These are phyloP conservation scores for Pasiphila rectangulata DNA, from an alignment of 2,888 invertebrate species.

Conservation along the genomic window DNA sequence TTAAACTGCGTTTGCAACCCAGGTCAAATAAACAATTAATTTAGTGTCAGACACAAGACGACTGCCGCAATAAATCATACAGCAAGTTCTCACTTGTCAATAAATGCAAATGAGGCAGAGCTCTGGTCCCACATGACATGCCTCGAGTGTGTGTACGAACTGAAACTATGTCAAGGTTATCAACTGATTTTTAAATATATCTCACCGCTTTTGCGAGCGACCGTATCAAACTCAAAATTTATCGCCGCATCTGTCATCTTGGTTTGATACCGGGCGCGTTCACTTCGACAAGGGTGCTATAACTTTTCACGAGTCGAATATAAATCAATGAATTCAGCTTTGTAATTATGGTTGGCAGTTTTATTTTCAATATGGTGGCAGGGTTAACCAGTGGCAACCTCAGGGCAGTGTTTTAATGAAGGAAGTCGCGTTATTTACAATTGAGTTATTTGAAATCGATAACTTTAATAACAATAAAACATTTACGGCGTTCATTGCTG, in stretches of 20 bases:
- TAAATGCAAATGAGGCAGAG: conserved; percentile 31
- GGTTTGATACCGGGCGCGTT: not conserved
- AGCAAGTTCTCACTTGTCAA: conserved; percentile 20
- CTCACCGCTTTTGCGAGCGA: conserved; percentile 34
- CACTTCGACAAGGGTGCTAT: conserved; percentile 24
- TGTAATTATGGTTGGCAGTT: conserved; percentile 28
- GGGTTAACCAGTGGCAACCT: conserved; percentile 26
- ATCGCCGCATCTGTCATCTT: conserved; percentile 1
- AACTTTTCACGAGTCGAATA: conserved; percentile 20
- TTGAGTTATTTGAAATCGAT: conserved; percentile 19
- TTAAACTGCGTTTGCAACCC: too few relatives aligned
- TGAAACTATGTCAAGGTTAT: conserved; percentile 65
- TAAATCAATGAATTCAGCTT: conserved; percentile 30
- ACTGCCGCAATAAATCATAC: conserved; percentile 12
- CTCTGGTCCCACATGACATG: conserved; percentile 28
- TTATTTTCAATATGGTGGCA: conserved; percentile 25
- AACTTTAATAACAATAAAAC: conserved; percentile 17
- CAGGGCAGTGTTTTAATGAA: conserved; percentile 16
- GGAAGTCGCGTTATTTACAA: conserved; percentile 26
- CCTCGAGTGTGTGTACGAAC: conserved; percentile 44
- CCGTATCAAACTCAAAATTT: conserved; percentile 22
- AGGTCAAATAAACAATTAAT: too few relatives aligned
- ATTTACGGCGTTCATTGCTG: too few relatives aligned
- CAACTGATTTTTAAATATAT: conserved; percentile 68
- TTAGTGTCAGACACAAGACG: not conserved